Base-by-base conservation (phyloP, 2,113 vertebrate species). In the Caretta caretta region DNA sequence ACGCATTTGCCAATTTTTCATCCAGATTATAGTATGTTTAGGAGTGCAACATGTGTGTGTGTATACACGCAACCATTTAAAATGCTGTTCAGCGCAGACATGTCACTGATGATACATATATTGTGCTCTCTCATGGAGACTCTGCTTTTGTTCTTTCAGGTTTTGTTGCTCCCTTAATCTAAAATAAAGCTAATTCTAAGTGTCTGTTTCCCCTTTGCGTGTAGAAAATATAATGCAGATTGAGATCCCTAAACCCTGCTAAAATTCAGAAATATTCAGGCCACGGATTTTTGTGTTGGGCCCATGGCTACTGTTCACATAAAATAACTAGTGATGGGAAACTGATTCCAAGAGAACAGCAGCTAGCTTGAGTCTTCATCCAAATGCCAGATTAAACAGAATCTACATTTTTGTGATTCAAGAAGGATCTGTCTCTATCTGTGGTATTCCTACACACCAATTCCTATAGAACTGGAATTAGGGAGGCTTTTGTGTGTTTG, bases 61-160 rank as follows among this genome's bases (percentile, higher is more conserved):
- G 53, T 0, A 1, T 10, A 59, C 25, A 59, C 5, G 4, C 65
- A n/a, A 72, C 20, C 35, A 38, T 38, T 72, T 38, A n/a, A 72
- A 69, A 72, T n/a, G 17, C n/a, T 22, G 65, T 20, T 72, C 8
- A 2, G 65, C 5, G 5, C 62, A 65, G 62, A 65, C 62, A 65
- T n/a, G 35, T n/a, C 35, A n/a, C 17, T 69, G 65, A 69, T n/a
- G 35, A n/a, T 38, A 22, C 35, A 38, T 11, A 6, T 75, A 7
- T 49, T n/a, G 54, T 0, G 0, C 5, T 13, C 27, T 31, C 84
- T 75, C 46, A 17, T 50, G 42, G 19, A 35, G 31, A 56, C 13
- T 25, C 35, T 81, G 35, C 3, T 31, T 87, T 51, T 22, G 22
- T 35, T 10, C 35, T 92, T 91, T 49, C 10, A 54, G 46, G 75